phyloP scores from a whole-genome alignment of 2,888 invertebrate species.

The Hypomecis punctinalis region DNA sequence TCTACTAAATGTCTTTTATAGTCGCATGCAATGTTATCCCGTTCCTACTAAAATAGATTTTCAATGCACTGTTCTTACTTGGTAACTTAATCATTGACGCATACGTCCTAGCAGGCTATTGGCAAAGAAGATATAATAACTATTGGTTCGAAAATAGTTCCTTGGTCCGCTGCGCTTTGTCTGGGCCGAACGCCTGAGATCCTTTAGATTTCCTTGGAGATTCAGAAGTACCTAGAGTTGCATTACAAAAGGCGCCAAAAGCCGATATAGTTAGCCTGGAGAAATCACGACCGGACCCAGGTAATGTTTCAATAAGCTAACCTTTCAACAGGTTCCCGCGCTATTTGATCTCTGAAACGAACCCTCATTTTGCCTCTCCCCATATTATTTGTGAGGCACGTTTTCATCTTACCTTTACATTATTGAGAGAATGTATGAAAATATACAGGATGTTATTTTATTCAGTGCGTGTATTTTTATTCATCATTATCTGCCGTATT shows the following conservation, averaged over 20 bases:
- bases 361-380: constrained; percentile 5
- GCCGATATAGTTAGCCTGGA: neutral
- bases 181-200: no score
- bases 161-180: no score
- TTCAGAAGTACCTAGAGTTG: neutral
- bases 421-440: constrained; percentile 13
- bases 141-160: no score
- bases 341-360: constrained; percentile 14
- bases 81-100: no score
- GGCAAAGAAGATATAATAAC: no score
- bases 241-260: constrained; percentile 7
- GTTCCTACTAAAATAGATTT: no score
- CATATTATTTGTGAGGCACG: constrained; percentile 5
- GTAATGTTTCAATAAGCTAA: constrained; percentile 15
- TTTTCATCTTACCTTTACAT: constrained; percentile 6
- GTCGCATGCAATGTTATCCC: no score
- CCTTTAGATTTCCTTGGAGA: neutral
- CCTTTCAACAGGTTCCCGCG: neutral
- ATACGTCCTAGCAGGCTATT: no score
- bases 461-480: no score
- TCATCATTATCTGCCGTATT: no score
- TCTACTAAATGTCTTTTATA: no score
- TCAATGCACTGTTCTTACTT: no score
- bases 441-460: neutral
- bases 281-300: neutral